phyloP scores from a whole-genome alignment of 2,888 invertebrate species.

The Caradrina kadenii region DNA sequence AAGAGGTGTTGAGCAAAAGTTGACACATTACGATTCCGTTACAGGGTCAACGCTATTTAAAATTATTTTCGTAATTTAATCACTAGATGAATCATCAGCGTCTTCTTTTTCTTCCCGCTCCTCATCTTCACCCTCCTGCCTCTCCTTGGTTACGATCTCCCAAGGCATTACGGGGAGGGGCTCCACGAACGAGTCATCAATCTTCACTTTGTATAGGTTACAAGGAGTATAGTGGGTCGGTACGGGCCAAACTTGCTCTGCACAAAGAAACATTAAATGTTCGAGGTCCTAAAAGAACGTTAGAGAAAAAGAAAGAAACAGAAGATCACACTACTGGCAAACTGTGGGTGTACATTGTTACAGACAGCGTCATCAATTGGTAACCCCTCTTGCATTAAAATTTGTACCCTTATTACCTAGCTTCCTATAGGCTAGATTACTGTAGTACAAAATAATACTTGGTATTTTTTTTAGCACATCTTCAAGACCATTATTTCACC shows the following conservation, averaged over 20 bases:
- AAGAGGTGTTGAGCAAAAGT: not conserved
- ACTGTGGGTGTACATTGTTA: too few species aligned
- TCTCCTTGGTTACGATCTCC: slow-evolving; percentile 79
- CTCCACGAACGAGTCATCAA: slow-evolving; percentile 86
- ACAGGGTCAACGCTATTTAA: not conserved
- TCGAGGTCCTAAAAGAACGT: too few species aligned
- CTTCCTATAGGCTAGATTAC: too few species aligned
- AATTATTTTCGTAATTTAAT: slow-evolving; percentile 63
- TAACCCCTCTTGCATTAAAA: too few species aligned
- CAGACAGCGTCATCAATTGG: too few species aligned
- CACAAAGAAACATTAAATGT: slow-evolving; percentile 9
- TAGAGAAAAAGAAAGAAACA: too few species aligned
- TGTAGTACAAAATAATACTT: too few species aligned
- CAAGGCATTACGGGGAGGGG: slow-evolving; percentile 87
- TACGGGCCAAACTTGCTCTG: slow-evolving; percentile 86
- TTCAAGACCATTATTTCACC: too few species aligned
- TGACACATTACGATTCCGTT: not conserved
- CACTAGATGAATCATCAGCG: slow-evolving; percentile 75
- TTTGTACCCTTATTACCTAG: too few species aligned
- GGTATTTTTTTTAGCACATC: too few species aligned
- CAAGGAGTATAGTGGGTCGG: slow-evolving; percentile 85
- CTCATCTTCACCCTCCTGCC: slow-evolving; percentile 72
- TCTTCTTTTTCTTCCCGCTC: slow-evolving; percentile 70
- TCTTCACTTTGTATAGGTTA: slow-evolving; percentile 82
- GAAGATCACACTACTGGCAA: too few species aligned